Evolutionary conservation across 1,140 invertebrate species (phyloP).

Genomic region (Drosophila teissieri): DNA sequence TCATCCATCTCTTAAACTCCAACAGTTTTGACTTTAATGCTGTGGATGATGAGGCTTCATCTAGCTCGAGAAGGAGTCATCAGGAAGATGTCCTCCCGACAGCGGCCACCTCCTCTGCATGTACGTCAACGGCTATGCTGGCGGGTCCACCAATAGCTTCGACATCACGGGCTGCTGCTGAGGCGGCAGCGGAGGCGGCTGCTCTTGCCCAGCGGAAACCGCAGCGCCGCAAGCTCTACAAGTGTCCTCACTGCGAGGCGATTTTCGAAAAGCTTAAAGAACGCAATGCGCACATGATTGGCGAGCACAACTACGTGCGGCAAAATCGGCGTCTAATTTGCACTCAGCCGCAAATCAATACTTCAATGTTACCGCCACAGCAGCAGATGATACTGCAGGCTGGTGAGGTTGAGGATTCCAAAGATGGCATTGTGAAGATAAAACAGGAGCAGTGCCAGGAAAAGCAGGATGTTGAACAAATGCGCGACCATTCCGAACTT

Average conservation of each 20-base stretch:
- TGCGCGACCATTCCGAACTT: conserved; percentile 47
- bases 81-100: conserved; percentile 30
- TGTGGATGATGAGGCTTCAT: conserved; percentile 52
- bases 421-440: conserved; percentile 78
- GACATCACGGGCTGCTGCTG: conserved; percentile 67
- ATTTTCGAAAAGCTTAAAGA: conserved; percentile 78
- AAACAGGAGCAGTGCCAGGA: conserved; percentile 74
- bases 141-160: conserved; percentile 75
- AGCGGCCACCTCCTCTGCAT: conserved; percentile 48
- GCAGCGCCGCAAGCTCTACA: conserved; percentile 72
- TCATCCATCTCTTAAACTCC: background rate
- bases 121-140: conserved; percentile 73
- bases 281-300: conserved; percentile 80
- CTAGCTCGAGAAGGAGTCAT: conserved; percentile 51
- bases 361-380: conserved; percentile 30
- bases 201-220: conserved; percentile 53
- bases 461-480: conserved; percentile 53
- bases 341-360: conserved; percentile 46
- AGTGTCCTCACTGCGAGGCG: conserved; percentile 73
- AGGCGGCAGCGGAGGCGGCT: conserved; percentile 60
- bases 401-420: conserved; percentile 60
- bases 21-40: conserved; percentile 74
- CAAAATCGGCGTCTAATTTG: conserved; percentile 80
- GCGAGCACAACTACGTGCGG: conserved; percentile 77
- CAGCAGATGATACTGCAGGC: conserved; percentile 33